A percentile compares a stretch with the other conserved stretches of the same genome.
phyloP scores from a whole-genome alignment of 2,888 invertebrate genomes.

The Phyto melanocephala region DNA sequence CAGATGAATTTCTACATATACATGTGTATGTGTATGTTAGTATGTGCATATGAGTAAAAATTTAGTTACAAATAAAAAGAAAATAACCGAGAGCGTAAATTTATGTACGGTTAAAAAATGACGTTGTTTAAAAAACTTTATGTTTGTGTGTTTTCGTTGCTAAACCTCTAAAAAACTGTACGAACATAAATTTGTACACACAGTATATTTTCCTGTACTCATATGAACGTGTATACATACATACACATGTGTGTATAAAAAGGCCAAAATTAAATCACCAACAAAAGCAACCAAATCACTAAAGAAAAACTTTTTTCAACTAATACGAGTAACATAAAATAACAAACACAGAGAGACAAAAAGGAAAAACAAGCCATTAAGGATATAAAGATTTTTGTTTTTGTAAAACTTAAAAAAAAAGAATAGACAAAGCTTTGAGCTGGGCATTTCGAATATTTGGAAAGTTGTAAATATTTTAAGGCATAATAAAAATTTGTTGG shows the following conservation, averaged over 20 bases:
- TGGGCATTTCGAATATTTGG: not conserved
- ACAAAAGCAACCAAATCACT: constrained; percentile 32
- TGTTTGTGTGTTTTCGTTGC: not conserved
- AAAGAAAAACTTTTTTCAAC: constrained; percentile 22
- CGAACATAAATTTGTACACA: not conserved
- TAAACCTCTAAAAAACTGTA: constrained; percentile 11
- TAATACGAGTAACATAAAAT: constrained; percentile 16
- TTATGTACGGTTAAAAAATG: constrained; percentile 51
- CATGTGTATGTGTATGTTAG: not conserved
- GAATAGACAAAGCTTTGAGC: not conserved
- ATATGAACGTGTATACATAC: not conserved
- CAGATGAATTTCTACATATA: not conserved
- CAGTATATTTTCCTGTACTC: not conserved
- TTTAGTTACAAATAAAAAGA: not conserved
- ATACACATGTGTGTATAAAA: no score
- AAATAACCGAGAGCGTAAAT: constrained; percentile 35
- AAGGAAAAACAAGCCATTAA: not conserved
- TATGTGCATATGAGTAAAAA: not conserved
- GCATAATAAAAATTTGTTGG: no score
- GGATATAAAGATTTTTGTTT: not conserved
- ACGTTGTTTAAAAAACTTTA: constrained; percentile 44
- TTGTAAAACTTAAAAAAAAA: not conserved
- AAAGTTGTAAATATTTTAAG: no score
- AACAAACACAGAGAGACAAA: not conserved
- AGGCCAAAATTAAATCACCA: constrained; percentile 26